phyloP scores from a whole-genome alignment of 2,888 invertebrate genomes.

The Hydriomena furcata region DNA sequence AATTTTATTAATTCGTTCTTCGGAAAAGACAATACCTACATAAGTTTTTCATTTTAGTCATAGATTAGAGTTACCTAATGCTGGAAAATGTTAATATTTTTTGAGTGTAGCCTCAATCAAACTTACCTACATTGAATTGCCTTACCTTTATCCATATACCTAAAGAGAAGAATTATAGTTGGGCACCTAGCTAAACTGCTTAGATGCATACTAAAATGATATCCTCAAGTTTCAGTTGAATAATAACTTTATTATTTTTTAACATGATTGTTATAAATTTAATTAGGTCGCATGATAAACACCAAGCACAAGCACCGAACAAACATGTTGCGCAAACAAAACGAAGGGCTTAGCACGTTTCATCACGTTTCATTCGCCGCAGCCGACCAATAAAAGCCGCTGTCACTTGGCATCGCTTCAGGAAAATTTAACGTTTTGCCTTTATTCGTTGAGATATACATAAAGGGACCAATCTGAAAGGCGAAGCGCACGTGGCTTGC shows the following conservation, averaged over 20 bases:
- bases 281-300: constrained; percentile 13
- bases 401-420: constrained; percentile 62
- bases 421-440: constrained; percentile 54
- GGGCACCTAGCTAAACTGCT: too few species aligned
- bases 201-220: too few species aligned
- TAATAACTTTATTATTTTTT: not conserved
- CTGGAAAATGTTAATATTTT: too few species aligned
- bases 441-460: constrained; percentile 57
- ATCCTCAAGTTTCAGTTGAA: too few species aligned
- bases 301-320: not conserved
- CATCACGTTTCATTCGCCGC: constrained; percentile 33
- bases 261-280: not conserved
- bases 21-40: too few species aligned
- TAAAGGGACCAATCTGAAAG: constrained; percentile 75
- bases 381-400: constrained; percentile 53
- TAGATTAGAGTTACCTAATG: too few species aligned
- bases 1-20: too few species aligned
- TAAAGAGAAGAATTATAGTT: too few species aligned
- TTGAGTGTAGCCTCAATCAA: too few species aligned
- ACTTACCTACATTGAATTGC: too few species aligned
- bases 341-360: constrained; percentile 12
- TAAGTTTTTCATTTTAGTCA: too few species aligned
- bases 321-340: constrained; percentile 4
- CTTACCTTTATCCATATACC: too few species aligned
- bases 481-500: constrained; percentile 49